Evolutionary conservation across 2,888 invertebrate genomes (phyloP), one percentile per base, ranked within the genome.

Genomic region (Volucella inanis): DNA sequence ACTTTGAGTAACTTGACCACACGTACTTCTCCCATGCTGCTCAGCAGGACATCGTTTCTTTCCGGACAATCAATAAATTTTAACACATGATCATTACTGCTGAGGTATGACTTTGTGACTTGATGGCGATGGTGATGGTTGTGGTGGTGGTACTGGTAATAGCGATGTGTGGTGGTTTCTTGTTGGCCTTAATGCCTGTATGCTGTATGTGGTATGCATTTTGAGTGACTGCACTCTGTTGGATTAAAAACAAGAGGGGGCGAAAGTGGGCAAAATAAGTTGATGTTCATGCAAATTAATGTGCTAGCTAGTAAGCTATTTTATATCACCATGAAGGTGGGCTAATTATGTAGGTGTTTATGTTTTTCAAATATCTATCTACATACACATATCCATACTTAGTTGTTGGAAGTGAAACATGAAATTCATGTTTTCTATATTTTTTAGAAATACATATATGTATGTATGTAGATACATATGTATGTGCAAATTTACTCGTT

Each of bases 1-100:
- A 87, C 72, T 83, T 88, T 88, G 87, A 88, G 82, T 87, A 87
- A 82, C 87, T 89, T 90, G 91, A 90, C 91, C 92, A 91, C 92
- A 92, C 92, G 89, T 90, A 90, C 89, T 90, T 90, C 90, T 91
- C 91, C 89, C 91, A 91, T 91, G 90, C 89, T 88, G 87, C 89
- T 77, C 91, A 91, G 91, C 91, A 90, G 91, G 91, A 91, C 88
- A 88, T 88, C 90, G 85, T 89, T 87, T 88, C 88, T 87, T 88
- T 85, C 89, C 88, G 87, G 90, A 90, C 91, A 91, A 91, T 91
- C 91, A 91, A 91, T 91, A 92, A 91, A 92, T 92, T 91, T 92
- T 90, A 91, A 91, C 91, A 91, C 91, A 91, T 91, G 91, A 91
- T 90, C 91, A 90, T 85, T 85, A 85, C 85, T 59, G 85, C 85